These are phyloP conservation scores for Butorides virescens DNA, from an alignment of 2,113 vertebrate species.

Conservation along the genomic window DNA sequence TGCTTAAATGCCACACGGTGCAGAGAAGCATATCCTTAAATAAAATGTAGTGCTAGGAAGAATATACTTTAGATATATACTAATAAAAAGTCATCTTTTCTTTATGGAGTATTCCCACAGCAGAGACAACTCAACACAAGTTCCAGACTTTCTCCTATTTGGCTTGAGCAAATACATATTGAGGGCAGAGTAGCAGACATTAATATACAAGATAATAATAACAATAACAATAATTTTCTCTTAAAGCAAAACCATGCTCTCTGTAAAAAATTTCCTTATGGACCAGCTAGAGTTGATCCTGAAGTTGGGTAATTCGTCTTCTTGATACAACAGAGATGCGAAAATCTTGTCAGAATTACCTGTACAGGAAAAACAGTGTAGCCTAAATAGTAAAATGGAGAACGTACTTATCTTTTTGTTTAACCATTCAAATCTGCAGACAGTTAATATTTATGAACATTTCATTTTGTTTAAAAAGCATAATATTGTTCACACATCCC, in stretches of 20 bases:
- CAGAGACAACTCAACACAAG: not conserved
- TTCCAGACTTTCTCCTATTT: not conserved
- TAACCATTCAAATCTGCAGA: not conserved
- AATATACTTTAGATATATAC: not conserved
- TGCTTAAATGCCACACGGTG: not conserved
- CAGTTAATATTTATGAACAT: not conserved
- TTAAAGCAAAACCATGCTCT: not conserved
- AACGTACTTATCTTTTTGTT: not conserved
- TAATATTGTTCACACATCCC: accelerated
- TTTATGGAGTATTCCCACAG: not conserved
- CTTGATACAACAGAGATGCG: not conserved
- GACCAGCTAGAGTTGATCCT: not conserved
- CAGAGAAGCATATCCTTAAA: not conserved
- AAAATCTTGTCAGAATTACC: not conserved
- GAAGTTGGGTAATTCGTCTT: not conserved
- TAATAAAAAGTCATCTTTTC: not conserved
- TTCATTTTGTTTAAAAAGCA: not conserved
- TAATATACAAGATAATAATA: not conserved
- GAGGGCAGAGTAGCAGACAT: not conserved
- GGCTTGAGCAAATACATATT: not conserved
- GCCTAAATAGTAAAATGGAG: not conserved
- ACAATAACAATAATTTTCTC: not conserved
- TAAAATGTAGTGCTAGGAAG: not conserved
- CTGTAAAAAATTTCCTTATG: not conserved
- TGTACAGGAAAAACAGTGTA: not conserved